Evolutionary conservation across 2,113 vertebrate genomes (phyloP).

Genomic region (Capra hircus): DNA sequence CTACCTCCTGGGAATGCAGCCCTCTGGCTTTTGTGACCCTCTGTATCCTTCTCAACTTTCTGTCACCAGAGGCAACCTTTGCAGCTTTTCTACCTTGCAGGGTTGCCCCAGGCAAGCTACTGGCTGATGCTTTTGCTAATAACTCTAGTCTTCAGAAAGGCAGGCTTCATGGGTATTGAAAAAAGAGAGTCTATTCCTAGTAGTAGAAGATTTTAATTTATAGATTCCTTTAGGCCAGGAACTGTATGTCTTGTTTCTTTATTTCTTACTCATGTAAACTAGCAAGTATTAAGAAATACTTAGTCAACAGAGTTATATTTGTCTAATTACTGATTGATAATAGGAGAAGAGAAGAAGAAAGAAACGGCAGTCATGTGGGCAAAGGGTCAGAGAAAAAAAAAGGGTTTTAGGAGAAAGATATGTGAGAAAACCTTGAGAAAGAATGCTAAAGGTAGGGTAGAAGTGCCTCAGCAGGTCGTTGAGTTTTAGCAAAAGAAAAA

Average conservation of each 20-base stretch:
- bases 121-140: constrained; percentile 1
- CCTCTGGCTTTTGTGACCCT: not conserved
- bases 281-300: not conserved
- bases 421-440: not conserved
- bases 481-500: constrained; percentile 20
- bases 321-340: not conserved
- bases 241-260: not conserved
- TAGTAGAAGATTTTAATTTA: not conserved
- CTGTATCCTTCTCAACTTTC: not conserved
- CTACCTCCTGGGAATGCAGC: not conserved
- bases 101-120: not conserved
- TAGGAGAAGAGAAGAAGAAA: constrained; percentile 16
- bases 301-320: not conserved
- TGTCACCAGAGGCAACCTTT: not conserved
- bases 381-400: not conserved
- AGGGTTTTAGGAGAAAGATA: not conserved
- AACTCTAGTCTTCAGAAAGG: constrained; percentile 19
- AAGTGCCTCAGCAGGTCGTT: not conserved
- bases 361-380: not conserved
- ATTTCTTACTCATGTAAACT: not conserved
- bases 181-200: not conserved
- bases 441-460: not conserved
- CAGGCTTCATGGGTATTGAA: not conserved
- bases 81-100: not conserved
- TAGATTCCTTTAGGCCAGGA: not conserved